A percentile compares a stretch with the other conserved stretches of the same genome.
phyloP scores from a whole-genome alignment of 2,113 vertebrate species.

The Colossoma macropomum region DNA sequence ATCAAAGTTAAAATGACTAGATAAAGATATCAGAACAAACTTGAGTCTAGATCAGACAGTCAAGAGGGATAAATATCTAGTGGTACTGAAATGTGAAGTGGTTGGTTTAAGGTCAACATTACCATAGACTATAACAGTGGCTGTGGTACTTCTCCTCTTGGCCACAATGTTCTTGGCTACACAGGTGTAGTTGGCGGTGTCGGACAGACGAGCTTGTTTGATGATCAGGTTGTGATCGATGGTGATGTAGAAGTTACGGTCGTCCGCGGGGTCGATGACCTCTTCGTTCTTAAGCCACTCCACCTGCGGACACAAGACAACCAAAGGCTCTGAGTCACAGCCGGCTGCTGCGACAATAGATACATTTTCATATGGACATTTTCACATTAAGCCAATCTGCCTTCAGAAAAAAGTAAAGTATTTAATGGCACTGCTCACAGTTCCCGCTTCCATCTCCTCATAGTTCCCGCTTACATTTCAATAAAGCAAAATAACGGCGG shows the following conservation, averaged over 20 bases:
- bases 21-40: neutral
- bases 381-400: conserved; percentile 6
- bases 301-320: conserved; percentile 78
- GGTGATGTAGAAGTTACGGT: conserved; percentile 99
- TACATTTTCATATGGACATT: too few species aligned
- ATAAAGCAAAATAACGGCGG: conserved; percentile 55
- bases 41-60: neutral
- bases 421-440: conserved; percentile 53
- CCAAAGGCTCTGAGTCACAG: neutral
- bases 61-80: neutral
- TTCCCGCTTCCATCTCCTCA: conserved; percentile 23
- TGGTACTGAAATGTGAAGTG: neutral
- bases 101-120: conserved; percentile 51
- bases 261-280: conserved; percentile 92
- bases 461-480: conserved; percentile 47
- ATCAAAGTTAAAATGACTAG: neutral
- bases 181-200: conserved; percentile 97
- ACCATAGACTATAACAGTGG: conserved; percentile 97
- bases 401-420: conserved; percentile 35
- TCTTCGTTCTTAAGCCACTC: conserved; percentile 99
- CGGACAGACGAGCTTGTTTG: conserved; percentile 96
- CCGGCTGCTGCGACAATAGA: too few species aligned
- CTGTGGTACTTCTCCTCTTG: conserved; percentile 94
- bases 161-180: conserved; percentile 98
- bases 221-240: conserved; percentile 99